These are phyloP conservation scores for Eupithecia subfuscata DNA, from an alignment of 2,888 invertebrate species.

Conservation along the genomic window DNA sequence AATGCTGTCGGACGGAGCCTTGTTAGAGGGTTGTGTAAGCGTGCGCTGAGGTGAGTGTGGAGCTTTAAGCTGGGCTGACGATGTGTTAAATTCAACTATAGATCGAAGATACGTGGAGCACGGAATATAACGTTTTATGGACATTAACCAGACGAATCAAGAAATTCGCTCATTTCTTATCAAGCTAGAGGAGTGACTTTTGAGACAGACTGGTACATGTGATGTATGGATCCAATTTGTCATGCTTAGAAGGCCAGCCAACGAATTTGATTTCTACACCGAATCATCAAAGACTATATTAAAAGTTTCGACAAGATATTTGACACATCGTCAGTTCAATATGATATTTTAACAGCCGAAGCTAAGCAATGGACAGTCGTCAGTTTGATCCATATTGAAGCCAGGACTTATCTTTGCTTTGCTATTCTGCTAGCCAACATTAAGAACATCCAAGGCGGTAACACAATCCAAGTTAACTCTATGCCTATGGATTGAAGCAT, in stretches of 20 bases:
- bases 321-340: background rate
- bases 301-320: background rate
- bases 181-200: background rate
- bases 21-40: slow-evolving; percentile 36
- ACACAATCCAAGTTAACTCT: background rate
- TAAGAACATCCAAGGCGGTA: background rate
- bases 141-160: background rate
- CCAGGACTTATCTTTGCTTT: slow-evolving; percentile 42
- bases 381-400: slow-evolving; percentile 32
- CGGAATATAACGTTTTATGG: background rate
- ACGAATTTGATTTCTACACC: background rate
- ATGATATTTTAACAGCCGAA: slow-evolving; percentile 34
- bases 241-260: background rate
- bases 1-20: slow-evolving; percentile 60
- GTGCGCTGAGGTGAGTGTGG: slow-evolving; percentile 38
- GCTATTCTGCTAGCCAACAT: slow-evolving; percentile 31
- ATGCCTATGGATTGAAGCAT: slow-evolving; percentile 21
- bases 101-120: background rate
- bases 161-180: background rate
- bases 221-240: background rate
- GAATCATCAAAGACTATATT: background rate
- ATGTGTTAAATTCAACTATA: slow-evolving; percentile 16
- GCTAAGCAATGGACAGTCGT: slow-evolving; percentile 39
- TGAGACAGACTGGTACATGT: too few species aligned
- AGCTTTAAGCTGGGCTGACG: slow-evolving; percentile 31